Evolutionary conservation across 1,140 invertebrate species (phyloP).

Genomic region (Caenorhabditis remanei): DNA sequence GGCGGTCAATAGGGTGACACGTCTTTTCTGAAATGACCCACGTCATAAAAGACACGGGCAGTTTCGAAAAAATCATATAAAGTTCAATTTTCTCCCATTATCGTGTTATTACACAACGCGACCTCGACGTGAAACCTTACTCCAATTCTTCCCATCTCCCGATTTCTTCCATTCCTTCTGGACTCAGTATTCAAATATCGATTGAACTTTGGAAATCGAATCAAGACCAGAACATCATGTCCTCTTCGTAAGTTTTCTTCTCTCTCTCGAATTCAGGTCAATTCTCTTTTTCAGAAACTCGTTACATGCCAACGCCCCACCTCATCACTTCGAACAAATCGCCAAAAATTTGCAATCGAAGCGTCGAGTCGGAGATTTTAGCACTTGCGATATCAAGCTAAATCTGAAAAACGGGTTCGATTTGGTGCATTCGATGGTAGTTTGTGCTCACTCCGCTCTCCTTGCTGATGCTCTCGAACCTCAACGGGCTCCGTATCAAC

Average conservation of each 20-base stretch:
- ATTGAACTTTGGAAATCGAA: constrained; percentile 1
- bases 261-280: neutral
- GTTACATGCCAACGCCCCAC: constrained; percentile 31
- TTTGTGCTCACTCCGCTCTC: constrained; percentile 22
- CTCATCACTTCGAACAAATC: constrained; percentile 17
- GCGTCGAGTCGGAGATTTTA: neutral
- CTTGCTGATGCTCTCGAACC: neutral
- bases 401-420: constrained; percentile 4
- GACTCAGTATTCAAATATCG: constrained; percentile 28
- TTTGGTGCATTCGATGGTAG: constrained; percentile 42
- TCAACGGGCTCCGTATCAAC: constrained; percentile 5
- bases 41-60: too few species aligned
- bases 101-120: too few species aligned
- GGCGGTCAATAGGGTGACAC: too few species aligned
- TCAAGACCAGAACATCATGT: constrained; percentile 40
- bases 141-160: neutral
- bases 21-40: too few species aligned
- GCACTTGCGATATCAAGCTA: constrained; percentile 39
- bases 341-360: constrained; percentile 4
- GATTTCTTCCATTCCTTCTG: neutral
- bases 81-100: too few species aligned
- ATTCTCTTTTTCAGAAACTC: neutral
- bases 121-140: neutral
- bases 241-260: constrained; percentile 10
- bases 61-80: too few species aligned